Evolutionary conservation across 2,113 vertebrate species (phyloP), one percentile per base, ranked within the genome.

Genomic region (Panthera tigris): DNA sequence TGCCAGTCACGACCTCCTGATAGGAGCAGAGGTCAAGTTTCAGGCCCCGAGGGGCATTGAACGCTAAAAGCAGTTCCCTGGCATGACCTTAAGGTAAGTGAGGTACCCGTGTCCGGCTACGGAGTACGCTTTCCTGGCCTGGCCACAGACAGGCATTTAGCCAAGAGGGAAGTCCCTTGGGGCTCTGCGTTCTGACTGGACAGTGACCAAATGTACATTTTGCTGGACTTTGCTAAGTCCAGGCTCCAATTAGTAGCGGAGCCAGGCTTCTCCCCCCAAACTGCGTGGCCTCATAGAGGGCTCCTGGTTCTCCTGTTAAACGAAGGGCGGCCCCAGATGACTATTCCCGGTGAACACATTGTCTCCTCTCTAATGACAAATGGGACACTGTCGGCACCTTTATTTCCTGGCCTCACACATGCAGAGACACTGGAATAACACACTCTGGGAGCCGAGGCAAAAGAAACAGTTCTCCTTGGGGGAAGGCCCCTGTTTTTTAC

Each of bases 151-250:
- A 50, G 41, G 25, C 73, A 8, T 73, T 21, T 91, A 50, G 94
- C 15, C 55, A 52, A 61, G 74, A 61, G 57, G 61, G 61, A 57
- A 63, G 78, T 33, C 16, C n/a, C 7, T 0, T 27, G 63, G 39
- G 36, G 89, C 29, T 50, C 66, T 61, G 57, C 7, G 45, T 68
- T 92, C 96, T 92, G 83, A 50, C 31, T 5, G 63, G 50, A 71
- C 50, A 5, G 45, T 2, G 18, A 71, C 78, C 25, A 15, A 12
- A 48, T 48, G 27, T 2, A 4, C 69, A 15, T 55, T 27, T 11
- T 11, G 31, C n/a, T 7, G 61, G 85, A 29, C 52, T n/a, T 50
- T 76, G 92, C 86, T n/a, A 21, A 50, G 52, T 29, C 33, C 63
- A 50, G 39, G 21, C 21, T 57, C 48, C 50, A 5, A 52, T 13